Evolutionary conservation across 2,113 vertebrate genomes (phyloP).

Genomic region (Grallaria varia): DNA sequence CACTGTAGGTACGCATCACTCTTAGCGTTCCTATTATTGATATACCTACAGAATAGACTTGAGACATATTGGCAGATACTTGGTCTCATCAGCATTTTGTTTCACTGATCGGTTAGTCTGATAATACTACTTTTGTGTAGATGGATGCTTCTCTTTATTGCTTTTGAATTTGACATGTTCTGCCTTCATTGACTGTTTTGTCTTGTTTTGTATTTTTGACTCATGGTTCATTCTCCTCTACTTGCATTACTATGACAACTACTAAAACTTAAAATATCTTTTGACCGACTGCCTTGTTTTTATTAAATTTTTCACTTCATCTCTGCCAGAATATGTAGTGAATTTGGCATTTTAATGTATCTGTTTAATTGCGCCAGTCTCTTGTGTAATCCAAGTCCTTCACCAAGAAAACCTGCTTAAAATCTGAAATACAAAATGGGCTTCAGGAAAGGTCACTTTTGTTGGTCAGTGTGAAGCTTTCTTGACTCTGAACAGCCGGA

Average conservation of each 20-base stretch:
- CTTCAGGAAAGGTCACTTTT: neutral
- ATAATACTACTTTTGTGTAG: neutral
- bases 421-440: neutral
- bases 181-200: neutral
- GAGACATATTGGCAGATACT: neutral
- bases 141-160: neutral
- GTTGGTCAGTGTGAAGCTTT: neutral
- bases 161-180: neutral
- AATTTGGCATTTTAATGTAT: conserved; percentile 17
- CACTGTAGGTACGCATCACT: neutral
- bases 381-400: neutral
- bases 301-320: neutral
- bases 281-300: neutral
- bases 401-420: neutral
- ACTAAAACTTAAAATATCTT: neutral
- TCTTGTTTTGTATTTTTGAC: neutral
- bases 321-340: neutral
- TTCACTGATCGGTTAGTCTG: neutral
- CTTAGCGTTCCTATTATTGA: rapidly evolving
- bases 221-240: neutral
- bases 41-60: neutral
- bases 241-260: neutral
- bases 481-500: conserved; percentile 21
- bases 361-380: neutral
- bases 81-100: neutral